Conservation (phyloP, 2,113 vertebrate genomes). For the Malurus alboscapulatus region DNA sequence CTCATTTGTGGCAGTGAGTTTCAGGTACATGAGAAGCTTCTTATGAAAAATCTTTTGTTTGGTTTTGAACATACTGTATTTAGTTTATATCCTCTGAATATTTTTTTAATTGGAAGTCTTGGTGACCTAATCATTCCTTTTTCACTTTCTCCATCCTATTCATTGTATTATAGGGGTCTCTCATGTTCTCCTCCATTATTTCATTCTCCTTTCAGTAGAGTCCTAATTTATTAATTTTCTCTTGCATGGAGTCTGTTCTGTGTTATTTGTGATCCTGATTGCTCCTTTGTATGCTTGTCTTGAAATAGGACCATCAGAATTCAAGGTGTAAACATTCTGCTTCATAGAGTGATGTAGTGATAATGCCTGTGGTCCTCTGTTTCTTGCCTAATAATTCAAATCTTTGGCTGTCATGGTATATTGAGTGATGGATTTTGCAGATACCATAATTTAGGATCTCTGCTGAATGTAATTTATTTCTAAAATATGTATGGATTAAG, state of each 20-base stretch:
- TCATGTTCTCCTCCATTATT: not conserved
- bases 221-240: not conserved
- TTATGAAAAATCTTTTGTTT: not conserved
- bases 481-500: not conserved
- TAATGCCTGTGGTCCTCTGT: not conserved
- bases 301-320: not conserved
- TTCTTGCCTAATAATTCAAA: not conserved
- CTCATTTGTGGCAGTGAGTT: not conserved
- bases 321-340: not conserved
- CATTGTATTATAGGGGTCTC: not conserved
- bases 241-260: not conserved
- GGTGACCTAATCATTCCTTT: not conserved
- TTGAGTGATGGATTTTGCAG: not conserved
- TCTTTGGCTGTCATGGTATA: not conserved
- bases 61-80: not conserved
- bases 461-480: not conserved
- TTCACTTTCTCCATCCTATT: not conserved
- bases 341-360: not conserved
- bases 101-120: not conserved
- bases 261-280: not conserved
- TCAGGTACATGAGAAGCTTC: not conserved
- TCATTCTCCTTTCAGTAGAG: not conserved
- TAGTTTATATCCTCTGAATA: not conserved
- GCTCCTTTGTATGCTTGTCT: not conserved
- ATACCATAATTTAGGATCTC: not conserved